Conservation (phyloP, 53 echinoderm and acorn worm genomes). For the Crossaster papposus region DNA sequence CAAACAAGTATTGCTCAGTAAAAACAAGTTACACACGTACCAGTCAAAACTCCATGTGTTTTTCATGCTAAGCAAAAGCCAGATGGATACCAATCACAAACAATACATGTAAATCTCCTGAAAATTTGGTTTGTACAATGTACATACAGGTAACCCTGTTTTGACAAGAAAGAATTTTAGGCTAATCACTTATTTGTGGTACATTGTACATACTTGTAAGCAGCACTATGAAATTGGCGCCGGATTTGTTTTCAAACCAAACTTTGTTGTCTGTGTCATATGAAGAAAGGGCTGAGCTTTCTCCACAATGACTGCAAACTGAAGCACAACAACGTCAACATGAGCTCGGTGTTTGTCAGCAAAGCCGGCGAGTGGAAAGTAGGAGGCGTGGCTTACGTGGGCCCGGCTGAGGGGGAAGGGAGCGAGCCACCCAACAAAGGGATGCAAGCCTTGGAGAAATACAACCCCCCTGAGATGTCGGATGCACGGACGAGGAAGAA, state of each 20-base stretch:
- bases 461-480: conserved; percentile 96
- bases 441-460: conserved; percentile 84
- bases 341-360: conserved; percentile 93
- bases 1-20: no score
- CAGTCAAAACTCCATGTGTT: no score
- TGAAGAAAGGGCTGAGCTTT: conserved; percentile 95
- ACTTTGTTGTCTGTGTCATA: not conserved
- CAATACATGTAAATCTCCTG: no score
- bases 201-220: no score
- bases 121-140: no score
- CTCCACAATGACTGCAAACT: conserved; percentile 96
- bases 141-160: no score
- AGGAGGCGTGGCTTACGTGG: conserved; percentile 91
- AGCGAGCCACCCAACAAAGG: conserved; percentile 75
- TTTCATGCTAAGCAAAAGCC: no score
- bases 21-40: no score
- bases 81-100: no score
- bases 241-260: not conserved
- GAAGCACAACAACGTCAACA: conserved; percentile 98
- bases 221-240: no score
- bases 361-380: conserved; percentile 98
- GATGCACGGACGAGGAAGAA: conserved; percentile 78
- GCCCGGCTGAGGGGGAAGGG: conserved; percentile 88
- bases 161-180: no score
- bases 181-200: no score